These are phyloP conservation scores for Oreotrochilus melanogaster DNA, from an alignment of 2,113 vertebrate genomes.

Conservation along the genomic window DNA sequence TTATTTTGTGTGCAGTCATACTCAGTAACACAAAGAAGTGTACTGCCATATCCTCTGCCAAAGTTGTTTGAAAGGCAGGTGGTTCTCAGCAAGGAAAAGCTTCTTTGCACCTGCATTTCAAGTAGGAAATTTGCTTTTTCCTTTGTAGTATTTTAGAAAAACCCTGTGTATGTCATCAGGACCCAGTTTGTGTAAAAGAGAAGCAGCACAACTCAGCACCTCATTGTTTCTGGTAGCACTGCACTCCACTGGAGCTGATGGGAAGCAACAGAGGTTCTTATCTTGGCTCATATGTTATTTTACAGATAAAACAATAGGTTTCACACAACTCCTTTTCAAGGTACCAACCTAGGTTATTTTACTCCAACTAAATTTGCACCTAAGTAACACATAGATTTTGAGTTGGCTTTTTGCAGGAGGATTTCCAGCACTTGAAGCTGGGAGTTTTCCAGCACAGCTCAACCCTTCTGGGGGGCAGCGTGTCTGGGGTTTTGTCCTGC, in stretches of 20 bases:
- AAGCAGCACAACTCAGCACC: slow-evolving; percentile 15
- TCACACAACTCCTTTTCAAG: background rate
- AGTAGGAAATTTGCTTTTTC: background rate
- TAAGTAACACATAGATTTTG: background rate
- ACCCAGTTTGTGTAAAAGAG: background rate
- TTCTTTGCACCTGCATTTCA: background rate
- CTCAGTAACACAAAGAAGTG: background rate
- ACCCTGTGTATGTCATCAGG: background rate
- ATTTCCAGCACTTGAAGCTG: background rate
- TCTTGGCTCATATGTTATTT: background rate
- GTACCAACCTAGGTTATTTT: background rate
- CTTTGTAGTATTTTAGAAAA: background rate
- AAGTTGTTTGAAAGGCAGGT: background rate
- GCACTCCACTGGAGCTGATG: background rate
- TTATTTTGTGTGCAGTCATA: background rate
- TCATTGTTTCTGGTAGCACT: background rate
- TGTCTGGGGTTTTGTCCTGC: background rate
- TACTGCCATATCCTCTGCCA: background rate
- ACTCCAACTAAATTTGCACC: background rate
- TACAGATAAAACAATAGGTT: background rate
- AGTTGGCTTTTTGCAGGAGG: background rate
- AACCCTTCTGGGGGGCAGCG: background rate
- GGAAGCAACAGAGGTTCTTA: background rate
- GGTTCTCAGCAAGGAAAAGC: background rate
- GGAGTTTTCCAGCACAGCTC: slow-evolving; percentile 3